Percentiles rank a stretch among this genome's conserved stretches.
These are phyloP conservation scores for Thinocorus orbignyianus DNA, from an alignment of 2,113 vertebrate genomes.

Conservation along the genomic window DNA sequence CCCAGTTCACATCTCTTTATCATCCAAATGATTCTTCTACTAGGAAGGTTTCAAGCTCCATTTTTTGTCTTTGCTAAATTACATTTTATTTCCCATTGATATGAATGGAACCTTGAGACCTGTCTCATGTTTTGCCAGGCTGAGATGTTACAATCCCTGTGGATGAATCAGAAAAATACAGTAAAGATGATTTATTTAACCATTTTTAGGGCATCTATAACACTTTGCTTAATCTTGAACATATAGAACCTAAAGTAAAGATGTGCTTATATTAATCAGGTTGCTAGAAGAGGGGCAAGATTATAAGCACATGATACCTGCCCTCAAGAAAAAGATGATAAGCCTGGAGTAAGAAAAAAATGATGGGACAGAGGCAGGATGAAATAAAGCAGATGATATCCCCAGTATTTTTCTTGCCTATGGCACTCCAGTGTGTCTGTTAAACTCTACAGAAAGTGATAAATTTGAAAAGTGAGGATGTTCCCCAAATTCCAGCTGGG, in stretches of 20 bases:
- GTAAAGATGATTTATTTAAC: neutral
- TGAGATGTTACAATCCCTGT: neutral
- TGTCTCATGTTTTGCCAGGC: neutral
- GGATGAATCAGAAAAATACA: neutral
- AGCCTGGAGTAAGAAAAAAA: neutral
- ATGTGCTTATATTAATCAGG: neutral
- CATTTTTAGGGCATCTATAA: neutral
- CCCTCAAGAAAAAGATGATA: neutral
- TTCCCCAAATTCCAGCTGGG: neutral
- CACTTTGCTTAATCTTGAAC: neutral
- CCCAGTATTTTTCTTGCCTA: neutral
- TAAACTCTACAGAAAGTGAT: neutral
- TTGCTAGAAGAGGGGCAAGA: neutral
- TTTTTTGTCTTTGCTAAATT: constrained; percentile 21
- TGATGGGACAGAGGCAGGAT: neutral
- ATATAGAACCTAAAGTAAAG: neutral
- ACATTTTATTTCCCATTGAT: neutral
- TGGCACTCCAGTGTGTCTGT: neutral
- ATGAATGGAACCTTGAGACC: neutral
- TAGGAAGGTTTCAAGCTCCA: neutral
- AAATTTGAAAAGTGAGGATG: neutral
- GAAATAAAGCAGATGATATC: neutral
- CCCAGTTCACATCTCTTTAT: neutral
- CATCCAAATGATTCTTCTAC: neutral
- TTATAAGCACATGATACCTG: neutral